These are phyloP conservation scores for Lerema accius DNA, from an alignment of 1,140 invertebrate species.

Conservation along the genomic window DNA sequence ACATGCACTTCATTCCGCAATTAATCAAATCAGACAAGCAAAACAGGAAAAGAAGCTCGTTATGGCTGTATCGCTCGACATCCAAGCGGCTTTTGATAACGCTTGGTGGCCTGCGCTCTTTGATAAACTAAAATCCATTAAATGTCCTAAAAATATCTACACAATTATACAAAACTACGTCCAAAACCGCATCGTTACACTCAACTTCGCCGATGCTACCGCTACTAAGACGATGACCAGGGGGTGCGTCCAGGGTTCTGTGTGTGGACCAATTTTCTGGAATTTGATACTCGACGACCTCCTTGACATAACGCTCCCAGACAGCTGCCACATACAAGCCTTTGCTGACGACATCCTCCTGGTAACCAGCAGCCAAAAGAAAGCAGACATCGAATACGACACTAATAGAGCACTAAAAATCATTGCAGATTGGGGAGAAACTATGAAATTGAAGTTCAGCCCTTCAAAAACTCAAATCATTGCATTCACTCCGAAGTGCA, in stretches of 20 bases:
- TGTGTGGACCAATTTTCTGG: slow-evolving; percentile 34
- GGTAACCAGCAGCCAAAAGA: background rate
- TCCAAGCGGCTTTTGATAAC: slow-evolving; percentile 43
- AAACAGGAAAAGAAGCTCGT: slow-evolving; percentile 5
- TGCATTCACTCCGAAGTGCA: slow-evolving; percentile 30
- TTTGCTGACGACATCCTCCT: slow-evolving; percentile 43
- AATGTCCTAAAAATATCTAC: slow-evolving; percentile 39
- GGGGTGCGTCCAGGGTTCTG: slow-evolving; percentile 45
- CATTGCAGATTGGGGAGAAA: slow-evolving; percentile 30
- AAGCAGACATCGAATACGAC: slow-evolving; percentile 1
- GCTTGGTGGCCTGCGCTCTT: slow-evolving; percentile 44
- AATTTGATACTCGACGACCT: slow-evolving; percentile 38
- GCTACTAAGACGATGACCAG: slow-evolving; percentile 26
- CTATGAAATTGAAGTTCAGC: slow-evolving; percentile 36
- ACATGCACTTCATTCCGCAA: slow-evolving; percentile 27
- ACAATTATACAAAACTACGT: slow-evolving; percentile 26
- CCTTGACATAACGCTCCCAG: slow-evolving; percentile 12
- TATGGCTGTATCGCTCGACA: slow-evolving; percentile 38
- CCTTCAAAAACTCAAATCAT: slow-evolving; percentile 35
- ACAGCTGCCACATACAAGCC: slow-evolving; percentile 37
- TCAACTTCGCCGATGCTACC: background rate
- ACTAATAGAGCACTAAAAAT: slow-evolving; percentile 20
- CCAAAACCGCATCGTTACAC: background rate
- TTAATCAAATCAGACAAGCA: slow-evolving; percentile 2
- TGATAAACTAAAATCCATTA: slow-evolving; percentile 14